Evolutionary conservation across 2,888 invertebrate species (phyloP).

Genomic region (Eulithis testata): DNA sequence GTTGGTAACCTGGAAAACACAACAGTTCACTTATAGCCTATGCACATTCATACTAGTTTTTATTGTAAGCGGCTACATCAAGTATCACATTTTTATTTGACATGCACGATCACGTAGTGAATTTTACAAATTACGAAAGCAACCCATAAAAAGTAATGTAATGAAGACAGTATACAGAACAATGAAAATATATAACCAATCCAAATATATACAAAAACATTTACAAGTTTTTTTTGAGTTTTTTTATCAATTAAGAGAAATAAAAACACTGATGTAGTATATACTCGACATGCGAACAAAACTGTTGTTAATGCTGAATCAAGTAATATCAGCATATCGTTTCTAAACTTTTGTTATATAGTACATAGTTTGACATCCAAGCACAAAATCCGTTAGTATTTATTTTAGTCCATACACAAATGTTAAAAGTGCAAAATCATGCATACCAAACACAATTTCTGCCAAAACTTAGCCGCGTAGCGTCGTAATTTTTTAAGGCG

Average conservation of each 20-base stretch:
- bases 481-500: background rate
- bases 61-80: conserved; percentile 17
- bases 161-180: conserved; percentile 7
- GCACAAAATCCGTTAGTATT: conserved; percentile 11
- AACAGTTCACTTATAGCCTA: background rate
- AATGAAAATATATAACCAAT: background rate
- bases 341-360: background rate
- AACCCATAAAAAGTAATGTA: conserved; percentile 22
- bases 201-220: conserved; percentile 12
- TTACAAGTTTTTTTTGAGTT: conserved; percentile 1
- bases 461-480: background rate
- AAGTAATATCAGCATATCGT: background rate
- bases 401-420: conserved; percentile 15
- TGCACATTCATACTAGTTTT: background rate
- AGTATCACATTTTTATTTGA: background rate
- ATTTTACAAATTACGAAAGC: conserved; percentile 18
- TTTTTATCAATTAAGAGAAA: too few species aligned
- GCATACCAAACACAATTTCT: conserved; percentile 5
- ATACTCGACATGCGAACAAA: background rate
- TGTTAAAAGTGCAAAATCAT: conserved; percentile 9
- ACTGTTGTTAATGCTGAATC: too few species aligned
- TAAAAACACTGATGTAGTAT: too few species aligned
- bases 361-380: background rate
- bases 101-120: conserved; percentile 5
- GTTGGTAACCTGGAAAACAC: conserved; percentile 85